Conservation (phyloP, 1,140 invertebrate genomes). For the Psilanteris sp. region DNA sequence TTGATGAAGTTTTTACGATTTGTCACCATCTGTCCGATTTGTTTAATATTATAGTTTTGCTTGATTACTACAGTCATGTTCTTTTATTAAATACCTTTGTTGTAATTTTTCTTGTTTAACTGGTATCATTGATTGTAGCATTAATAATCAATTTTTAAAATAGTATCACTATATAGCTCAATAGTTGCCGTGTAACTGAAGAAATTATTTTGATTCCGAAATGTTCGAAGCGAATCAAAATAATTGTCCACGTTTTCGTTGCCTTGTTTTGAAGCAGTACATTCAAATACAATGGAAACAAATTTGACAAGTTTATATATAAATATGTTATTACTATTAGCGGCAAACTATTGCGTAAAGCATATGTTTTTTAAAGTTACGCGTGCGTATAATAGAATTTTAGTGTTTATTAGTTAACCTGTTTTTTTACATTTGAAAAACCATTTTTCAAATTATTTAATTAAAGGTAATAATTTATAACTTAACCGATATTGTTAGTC, state of each 20-base stretch:
- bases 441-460: neutral
- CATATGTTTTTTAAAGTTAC: neutral
- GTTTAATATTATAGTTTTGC: neutral
- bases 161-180: neutral
- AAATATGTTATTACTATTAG: no score
- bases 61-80: neutral
- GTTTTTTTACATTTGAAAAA: neutral
- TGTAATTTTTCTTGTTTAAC: neutral
- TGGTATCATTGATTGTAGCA: neutral
- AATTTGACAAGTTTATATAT: no score
- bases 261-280: neutral
- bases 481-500: no score
- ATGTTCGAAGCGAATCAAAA: neutral
- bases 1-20: constrained; percentile 1
- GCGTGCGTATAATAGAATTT: neutral
- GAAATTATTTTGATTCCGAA: constrained; percentile 2
- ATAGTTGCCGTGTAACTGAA: neutral
- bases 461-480: neutral
- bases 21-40: neutral
- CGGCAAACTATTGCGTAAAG: neutral
- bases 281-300: neutral
- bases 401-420: neutral
- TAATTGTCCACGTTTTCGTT: neutral
- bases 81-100: neutral
- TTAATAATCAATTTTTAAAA: neutral